Evolutionary conservation across 2,888 invertebrate genomes (phyloP).

Genomic region (Chalcis sispes): DNA sequence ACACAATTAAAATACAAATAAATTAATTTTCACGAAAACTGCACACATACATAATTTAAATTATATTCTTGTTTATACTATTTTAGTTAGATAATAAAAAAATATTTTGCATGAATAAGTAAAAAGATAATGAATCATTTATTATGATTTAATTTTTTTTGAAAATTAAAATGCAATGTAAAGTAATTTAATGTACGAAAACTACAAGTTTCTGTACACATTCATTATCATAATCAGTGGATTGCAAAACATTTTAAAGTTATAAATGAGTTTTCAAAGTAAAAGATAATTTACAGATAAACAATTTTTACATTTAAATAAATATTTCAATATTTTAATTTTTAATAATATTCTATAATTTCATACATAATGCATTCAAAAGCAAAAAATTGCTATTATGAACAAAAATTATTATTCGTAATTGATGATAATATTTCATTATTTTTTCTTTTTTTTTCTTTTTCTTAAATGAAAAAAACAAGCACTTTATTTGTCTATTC

Average conservation of each 20-base stretch:
- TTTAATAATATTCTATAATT: background rate
- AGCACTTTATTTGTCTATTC: too few species aligned
- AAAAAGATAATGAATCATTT: background rate
- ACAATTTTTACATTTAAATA: background rate
- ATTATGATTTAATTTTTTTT: background rate
- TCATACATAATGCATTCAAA: too few species aligned
- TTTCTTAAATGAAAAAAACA: conserved; percentile 3
- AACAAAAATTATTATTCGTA: too few species aligned
- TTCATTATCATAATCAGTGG: conserved; percentile 14
- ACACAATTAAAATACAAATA: background rate
- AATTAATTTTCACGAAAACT: background rate
- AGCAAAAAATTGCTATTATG: too few species aligned
- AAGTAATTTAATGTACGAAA: background rate
- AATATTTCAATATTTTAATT: background rate
- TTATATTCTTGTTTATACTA: background rate
- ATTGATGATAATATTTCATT: too few species aligned
- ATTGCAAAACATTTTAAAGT: conserved; percentile 11
- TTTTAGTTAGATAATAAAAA: background rate
- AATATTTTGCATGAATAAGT: too few species aligned
- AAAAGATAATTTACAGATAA: background rate
- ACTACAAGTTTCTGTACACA: background rate
- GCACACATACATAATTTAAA: background rate
- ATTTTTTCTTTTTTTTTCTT: too few species aligned
- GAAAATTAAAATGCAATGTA: background rate
- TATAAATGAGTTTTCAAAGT: background rate